Evolutionary conservation across 2,113 vertebrate genomes (phyloP), one percentile per base, ranked within the genome.

Genomic region (Burhinus bistriatus): DNA sequence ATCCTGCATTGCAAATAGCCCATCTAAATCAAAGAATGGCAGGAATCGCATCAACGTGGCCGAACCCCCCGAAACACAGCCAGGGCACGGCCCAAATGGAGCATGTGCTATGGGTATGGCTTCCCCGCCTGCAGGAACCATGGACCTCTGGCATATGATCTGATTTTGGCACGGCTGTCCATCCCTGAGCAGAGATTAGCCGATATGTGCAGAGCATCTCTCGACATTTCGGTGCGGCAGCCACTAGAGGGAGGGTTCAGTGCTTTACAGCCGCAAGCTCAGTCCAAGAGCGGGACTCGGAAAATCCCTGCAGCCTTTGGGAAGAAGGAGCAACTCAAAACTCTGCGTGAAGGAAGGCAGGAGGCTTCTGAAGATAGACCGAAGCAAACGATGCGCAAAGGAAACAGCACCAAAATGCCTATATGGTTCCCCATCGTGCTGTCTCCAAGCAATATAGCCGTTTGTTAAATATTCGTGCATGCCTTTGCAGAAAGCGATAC

Each of bases 161-260:
- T 2, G 81, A 17, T 71, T 87, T 61, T 42, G 81, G 77, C 89
- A 73, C 9, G 2, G 5, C 73, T 54, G 80, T 3, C 62, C 69
- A 1, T 22, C 45, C 64, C 86, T 3, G 65, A 38, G 81, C 72
- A 29, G 75, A 36, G 49, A 59, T 4, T 2, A 72, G 58, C 32
- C 0, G 16, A 61, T 22, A 20, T 1, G 4, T 0, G 73, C 54
- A 4, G 87, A 4, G 13, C 75, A 27, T 65, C 69, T 38, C 55
- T 40, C 1, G 0, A 2, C 61, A 22, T 55, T 91, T 80, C 34
- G 1, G 95, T 71, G 87, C 70, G 19, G 93, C 93, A 85, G 93
- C 91, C 91, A 3, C 95, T 87, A 94, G 95, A 95, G 94, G 94
- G 91, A 80, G 93, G 27, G 49, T 38, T 82, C 52, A 7, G 81